A percentile compares a stretch with the other conserved stretches of the same genome.
These are phyloP conservation scores for Agapornis roseicollis DNA, from an alignment of 2,113 vertebrate genomes.

Conservation along the genomic window DNA sequence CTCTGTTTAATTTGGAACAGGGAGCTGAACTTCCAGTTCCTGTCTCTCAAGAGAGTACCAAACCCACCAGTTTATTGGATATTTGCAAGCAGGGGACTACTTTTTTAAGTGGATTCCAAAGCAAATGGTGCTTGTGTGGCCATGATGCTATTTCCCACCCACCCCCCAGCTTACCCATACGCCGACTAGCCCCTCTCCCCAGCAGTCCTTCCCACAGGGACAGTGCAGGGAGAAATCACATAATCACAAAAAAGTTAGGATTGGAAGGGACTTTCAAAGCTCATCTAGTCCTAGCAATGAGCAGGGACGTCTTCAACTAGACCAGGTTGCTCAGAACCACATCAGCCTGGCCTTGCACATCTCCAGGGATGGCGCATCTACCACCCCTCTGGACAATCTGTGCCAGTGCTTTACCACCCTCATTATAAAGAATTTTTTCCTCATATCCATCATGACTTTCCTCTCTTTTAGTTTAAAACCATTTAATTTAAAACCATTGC, in stretches of 20 bases:
- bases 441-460: not conserved
- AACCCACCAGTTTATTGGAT: not conserved
- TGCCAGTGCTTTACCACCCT: not conserved
- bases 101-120: not conserved
- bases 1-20: constrained; percentile 17
- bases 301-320: not conserved
- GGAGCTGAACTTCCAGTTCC: not conserved
- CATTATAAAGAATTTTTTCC: not conserved
- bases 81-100: not conserved
- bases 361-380: not conserved
- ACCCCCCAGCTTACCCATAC: not conserved
- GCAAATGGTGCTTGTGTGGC: not conserved
- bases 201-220: not conserved
- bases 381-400: not conserved
- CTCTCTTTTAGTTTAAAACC: not conserved
- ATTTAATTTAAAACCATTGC: not conserved
- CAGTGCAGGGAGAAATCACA: rapidly evolving
- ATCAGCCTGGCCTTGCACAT: not conserved
- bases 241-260: not conserved
- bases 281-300: not conserved
- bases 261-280: not conserved
- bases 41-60: not conserved
- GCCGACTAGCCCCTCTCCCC: not conserved
- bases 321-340: not conserved
- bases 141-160: not conserved